Evolutionary conservation across 2,888 invertebrate species (phyloP), one percentile per base, ranked within the genome.

Genomic region (Pheosia tremula): DNA sequence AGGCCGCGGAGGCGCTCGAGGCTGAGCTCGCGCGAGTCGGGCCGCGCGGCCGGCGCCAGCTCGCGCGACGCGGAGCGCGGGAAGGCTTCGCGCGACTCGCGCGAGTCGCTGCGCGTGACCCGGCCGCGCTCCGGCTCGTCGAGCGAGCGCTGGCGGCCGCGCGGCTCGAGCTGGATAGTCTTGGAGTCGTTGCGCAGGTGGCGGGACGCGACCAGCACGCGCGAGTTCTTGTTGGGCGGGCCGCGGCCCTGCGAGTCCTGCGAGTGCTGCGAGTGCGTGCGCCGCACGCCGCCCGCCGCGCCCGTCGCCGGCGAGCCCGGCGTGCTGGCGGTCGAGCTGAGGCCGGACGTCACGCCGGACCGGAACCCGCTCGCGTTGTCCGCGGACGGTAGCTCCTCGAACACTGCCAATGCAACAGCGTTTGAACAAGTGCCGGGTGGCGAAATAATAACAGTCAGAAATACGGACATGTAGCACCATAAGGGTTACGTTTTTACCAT

Each of bases 331-430:
- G 88, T 85, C 49, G 93, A 91, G 76, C 93, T 92, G 24, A 56
- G 84, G 5, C 88, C 91, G 11, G 93, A 91, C 63, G 88, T 87
- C 56, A 84, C 77, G 6, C 87, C 91, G 11, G 93, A 92, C 0
- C 92, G 84, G 77, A 90, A 89, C 0, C 90, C 94, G 77, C 92
- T 92, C 62, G 93, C 89, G 85, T 94, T 94, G 65, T 95, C 94
- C 13, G 93, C 88, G 0, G 94, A 94, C 53, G 95, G 95, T 64
- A 96, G 95, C 80, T 97, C 97, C 80, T 97, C 97, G 83, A 97
- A 97, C 62, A 97, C 97, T 97, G 81, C 0, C 85, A 79, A 6
- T n/a, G n/a, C 5, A 47, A 47, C n/a, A 11, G n/a, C n/a, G 0
- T n/a, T 47, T 9, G 11, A 5, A 47, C 11, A 47, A n/a, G 9